Base-by-base conservation (phyloP, 1,140 invertebrate genomes). In the Tachypleus tridentatus region DNA sequence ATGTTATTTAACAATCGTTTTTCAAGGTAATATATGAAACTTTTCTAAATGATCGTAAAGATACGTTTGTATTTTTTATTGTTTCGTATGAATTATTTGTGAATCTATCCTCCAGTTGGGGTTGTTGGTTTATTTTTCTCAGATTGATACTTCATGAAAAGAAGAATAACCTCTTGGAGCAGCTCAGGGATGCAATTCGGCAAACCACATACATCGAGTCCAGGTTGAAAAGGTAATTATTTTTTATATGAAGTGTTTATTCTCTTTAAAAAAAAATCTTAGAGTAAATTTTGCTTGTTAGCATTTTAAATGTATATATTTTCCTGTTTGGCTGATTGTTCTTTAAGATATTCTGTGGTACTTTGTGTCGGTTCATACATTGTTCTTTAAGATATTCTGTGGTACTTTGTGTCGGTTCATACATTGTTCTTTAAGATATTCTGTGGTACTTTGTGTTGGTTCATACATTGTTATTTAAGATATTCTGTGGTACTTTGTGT, bases 311-410 rank as follows among this genome's bases (percentile, higher is more conserved):
- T 47, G 3, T 58, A 52, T 49, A 51, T 11, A n/a, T 29, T 58
- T n/a, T 62, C n/a, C 50, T 29, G 52, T 90, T 57, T 62, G 4
- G 47, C 61, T 62, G 63, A 51, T 50, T 53, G 52, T 50, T 49
- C 49, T 66, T 4, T 57, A 92, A 89, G 48, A 80, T 97, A 62
- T 96, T 92, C 47, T 88, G 91, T 2, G 93, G 90, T 72, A 97
- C 93, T 1, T 80, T 97, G 53, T 95, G 91, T 4, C 90, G 96
- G 57, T 95, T 91, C 70, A 93, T 89, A 64, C 93, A 91, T 76
- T 95, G 91, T 48, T 94, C 91, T 74, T 81, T 96, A 29, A 93
- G 93, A 49, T 95, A 91, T 11, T 81, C 97, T 48, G 29, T 29
- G 29, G 29, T 29, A 29, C 29, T 29, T 29, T 29, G 29, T 29